Evolutionary conservation across 2,797 vertebrate species (phyloP).

Genomic region (Scomberomorus guttatus): DNA sequence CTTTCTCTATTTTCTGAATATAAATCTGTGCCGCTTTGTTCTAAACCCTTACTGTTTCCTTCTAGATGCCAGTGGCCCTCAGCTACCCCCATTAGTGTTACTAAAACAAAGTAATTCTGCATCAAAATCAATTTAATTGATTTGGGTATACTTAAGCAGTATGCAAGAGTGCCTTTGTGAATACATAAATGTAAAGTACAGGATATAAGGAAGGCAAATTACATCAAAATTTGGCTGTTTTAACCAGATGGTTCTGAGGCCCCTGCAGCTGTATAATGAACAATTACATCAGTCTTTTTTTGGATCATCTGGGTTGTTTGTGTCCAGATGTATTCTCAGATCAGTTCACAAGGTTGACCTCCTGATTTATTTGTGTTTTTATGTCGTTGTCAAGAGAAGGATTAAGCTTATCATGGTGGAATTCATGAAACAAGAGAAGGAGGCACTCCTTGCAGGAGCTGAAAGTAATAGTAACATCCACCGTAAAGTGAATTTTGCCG

Average conservation of each 20-base stretch:
- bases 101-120: constrained; percentile 55
- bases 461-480: constrained; percentile 8
- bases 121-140: constrained; percentile 48
- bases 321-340: constrained; percentile 24
- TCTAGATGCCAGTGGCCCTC: constrained; percentile 3
- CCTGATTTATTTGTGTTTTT: constrained; percentile 32
- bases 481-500: constrained; percentile 11
- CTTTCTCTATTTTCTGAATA: neutral
- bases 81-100: constrained; percentile 6
- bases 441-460: neutral
- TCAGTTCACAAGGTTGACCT: constrained; percentile 33
- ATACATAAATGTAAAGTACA: constrained; percentile 15
- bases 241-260: neutral
- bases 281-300: neutral
- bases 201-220: neutral
- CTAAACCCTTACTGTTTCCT: neutral
- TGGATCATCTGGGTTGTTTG: neutral
- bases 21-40: constrained; percentile 2
- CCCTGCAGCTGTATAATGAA: neutral
- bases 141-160: constrained; percentile 25
- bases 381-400: constrained; percentile 22
- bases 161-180: constrained; percentile 21
- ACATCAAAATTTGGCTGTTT: constrained; percentile 8
- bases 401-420: constrained; percentile 15
- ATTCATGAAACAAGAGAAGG: constrained; percentile 29